Conservation (phyloP, 1,140 invertebrate genomes). For the Ceratosolen solmsi region DNA sequence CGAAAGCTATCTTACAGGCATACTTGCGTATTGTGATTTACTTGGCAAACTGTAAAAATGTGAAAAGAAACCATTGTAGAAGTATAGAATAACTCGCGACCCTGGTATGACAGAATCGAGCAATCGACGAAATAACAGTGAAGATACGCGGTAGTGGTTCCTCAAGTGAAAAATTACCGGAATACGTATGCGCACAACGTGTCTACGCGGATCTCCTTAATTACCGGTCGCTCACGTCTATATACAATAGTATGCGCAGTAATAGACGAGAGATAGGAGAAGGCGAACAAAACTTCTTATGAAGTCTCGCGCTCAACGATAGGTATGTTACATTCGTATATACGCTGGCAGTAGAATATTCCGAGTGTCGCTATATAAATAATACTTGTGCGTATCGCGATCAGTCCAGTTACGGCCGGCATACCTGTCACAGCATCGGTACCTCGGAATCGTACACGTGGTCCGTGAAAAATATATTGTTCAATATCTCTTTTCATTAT, state of each 20-base stretch:
- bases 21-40: no score
- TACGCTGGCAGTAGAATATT: not conserved
- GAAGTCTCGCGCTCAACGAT: not conserved
- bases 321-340: conserved; percentile 15
- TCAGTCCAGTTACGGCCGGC: conserved; percentile 68
- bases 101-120: no score
- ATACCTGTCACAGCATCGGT: conserved; percentile 65
- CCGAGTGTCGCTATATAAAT: conserved; percentile 65
- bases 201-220: conserved; percentile 7
- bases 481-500: not conserved
- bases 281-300: not conserved
- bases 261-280: conserved; percentile 4
- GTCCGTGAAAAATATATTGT: not conserved
- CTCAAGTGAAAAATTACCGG: conserved; percentile 43
- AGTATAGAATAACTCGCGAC: not conserved
- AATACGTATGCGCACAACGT: conserved; percentile 5
- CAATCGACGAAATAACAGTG: not conserved
- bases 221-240: conserved; percentile 13
- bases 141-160: not conserved
- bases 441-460: not conserved
- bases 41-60: no score
- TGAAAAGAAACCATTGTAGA: no score
- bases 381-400: conserved; percentile 67
- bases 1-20: no score
- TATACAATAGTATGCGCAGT: not conserved